phyloP scores from a whole-genome alignment of 1,140 invertebrate species.

The Zeugodacus cucurbitae region DNA sequence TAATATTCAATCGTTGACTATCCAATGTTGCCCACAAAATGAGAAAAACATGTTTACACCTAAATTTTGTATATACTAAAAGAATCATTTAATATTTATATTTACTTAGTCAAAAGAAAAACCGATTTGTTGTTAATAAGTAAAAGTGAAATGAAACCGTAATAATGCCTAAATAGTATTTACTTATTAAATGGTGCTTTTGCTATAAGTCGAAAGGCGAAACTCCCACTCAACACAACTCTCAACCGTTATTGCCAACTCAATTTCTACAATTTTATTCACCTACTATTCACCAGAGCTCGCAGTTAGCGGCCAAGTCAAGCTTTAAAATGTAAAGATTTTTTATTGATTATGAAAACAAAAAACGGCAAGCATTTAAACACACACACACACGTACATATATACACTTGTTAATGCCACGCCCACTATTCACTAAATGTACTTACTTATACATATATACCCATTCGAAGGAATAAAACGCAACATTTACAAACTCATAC shows the following conservation, averaged over 20 bases:
- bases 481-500: background rate
- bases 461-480: background rate
- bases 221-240: too few species aligned
- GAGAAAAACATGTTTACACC: slow-evolving; percentile 21
- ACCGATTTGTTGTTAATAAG: background rate
- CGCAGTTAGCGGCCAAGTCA: background rate
- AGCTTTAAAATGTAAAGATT: background rate
- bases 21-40: slow-evolving; percentile 36
- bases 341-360: background rate
- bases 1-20: slow-evolving; percentile 32
- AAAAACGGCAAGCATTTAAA: background rate
- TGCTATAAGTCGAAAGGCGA: too few species aligned
- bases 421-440: background rate
- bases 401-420: background rate
- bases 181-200: too few species aligned
- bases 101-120: background rate
- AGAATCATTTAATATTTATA: slow-evolving; percentile 16
- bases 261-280: background rate
- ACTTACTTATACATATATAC: background rate
- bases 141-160: too few species aligned
- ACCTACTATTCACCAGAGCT: background rate
- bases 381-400: background rate
- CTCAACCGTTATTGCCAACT: background rate
- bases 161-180: too few species aligned
- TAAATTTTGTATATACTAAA: slow-evolving; percentile 27